phyloP scores from a whole-genome alignment of 1,140 invertebrate genomes.

The Eriosoma lanigerum region DNA sequence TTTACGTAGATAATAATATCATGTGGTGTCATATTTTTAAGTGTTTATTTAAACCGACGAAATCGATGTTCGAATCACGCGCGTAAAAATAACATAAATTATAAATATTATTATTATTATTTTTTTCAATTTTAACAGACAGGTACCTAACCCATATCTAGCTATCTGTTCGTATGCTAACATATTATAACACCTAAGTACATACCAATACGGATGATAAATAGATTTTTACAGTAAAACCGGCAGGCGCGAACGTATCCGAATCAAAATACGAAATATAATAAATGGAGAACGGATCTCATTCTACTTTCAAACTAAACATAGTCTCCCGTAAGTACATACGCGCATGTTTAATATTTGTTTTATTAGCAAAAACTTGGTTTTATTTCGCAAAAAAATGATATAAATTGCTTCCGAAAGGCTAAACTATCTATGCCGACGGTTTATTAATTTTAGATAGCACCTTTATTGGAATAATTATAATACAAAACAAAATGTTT shows the following conservation, averaged over 20 bases:
- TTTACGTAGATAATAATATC: not conserved
- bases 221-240: not conserved
- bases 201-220: not conserved
- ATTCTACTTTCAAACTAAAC: conserved; percentile 42
- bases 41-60: not conserved
- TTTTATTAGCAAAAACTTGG: too few species aligned
- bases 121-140: not conserved
- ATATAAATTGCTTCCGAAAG: too few species aligned
- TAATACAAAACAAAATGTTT: too few species aligned
- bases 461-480: too few species aligned
- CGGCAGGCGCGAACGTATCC: not conserved
- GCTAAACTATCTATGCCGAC: too few species aligned
- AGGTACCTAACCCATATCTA: too few species aligned
- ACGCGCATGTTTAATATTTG: too few species aligned
- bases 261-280: not conserved
- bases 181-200: not conserved
- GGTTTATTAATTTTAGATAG: too few species aligned
- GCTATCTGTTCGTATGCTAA: not conserved
- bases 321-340: conserved; percentile 25
- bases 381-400: too few species aligned
- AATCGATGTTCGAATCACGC: not conserved
- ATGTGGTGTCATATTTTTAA: not conserved
- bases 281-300: conserved; percentile 41
- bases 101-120: not conserved
- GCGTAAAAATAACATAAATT: too few species aligned